Percentiles rank a stretch among this genome's conserved stretches.
Conservation (phyloP, 2,888 invertebrate species). For the Lasioglossum lativentre region DNA sequence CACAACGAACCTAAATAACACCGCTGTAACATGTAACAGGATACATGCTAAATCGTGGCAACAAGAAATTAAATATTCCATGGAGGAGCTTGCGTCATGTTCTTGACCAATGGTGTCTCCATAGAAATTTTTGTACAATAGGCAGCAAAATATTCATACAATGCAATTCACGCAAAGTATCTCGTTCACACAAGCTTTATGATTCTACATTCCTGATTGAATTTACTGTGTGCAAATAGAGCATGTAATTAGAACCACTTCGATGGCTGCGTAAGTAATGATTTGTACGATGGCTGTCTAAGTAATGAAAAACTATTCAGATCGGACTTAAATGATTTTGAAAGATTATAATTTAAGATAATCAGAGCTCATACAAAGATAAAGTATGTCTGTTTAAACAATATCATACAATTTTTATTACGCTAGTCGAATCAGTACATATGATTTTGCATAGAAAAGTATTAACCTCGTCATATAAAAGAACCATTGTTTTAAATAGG, state of each 20-base stretch:
- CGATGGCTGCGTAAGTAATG: neutral
- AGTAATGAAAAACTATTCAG: neutral
- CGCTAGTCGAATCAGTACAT: no score
- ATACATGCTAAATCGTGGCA: slow-evolving; percentile 22
- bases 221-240: neutral
- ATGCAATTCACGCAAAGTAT: neutral
- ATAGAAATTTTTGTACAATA: slow-evolving; percentile 4
- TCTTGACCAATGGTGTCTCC: neutral
- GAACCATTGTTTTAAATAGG: no score
- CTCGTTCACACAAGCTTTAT: neutral
- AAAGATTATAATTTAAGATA: no score
- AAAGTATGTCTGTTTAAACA: no score
- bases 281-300: no score
- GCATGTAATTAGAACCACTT: neutral
- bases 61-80: slow-evolving; percentile 9
- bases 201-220: neutral
- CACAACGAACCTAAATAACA: slow-evolving; percentile 61
- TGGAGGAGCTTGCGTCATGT: neutral
- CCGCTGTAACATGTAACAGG: slow-evolving; percentile 46
- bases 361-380: no score
- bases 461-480: no score
- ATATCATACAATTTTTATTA: no score
- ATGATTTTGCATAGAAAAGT: no score
- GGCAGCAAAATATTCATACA: neutral
- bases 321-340: no score